Evolutionary conservation across 37 sponge, comb jelly and placozoan species (phyloP).

Genomic region (Axinella damicornis): DNA sequence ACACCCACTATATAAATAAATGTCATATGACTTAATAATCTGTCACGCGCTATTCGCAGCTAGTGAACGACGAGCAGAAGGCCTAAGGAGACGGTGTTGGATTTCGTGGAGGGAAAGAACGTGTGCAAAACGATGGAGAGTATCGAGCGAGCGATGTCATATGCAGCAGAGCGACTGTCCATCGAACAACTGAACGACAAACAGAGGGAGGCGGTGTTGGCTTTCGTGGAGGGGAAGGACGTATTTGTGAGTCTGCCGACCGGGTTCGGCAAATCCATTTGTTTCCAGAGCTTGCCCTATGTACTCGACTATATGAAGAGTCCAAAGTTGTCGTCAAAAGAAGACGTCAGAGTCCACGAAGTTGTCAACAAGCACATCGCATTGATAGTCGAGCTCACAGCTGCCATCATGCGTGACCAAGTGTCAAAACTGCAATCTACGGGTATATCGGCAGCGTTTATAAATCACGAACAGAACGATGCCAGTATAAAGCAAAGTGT

Average conservation of each 20-base stretch:
- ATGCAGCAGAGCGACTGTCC: no score
- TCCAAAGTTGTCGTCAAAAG: not conserved
- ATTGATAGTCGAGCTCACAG: not conserved
- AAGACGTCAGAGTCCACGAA: no score
- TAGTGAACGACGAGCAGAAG: no score
- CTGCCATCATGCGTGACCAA: slow-evolving; percentile 7
- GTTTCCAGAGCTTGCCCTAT: not conserved
- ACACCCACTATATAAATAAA: no score
- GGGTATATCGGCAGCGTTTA: not conserved
- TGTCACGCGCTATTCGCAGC: no score
- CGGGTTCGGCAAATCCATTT: not conserved
- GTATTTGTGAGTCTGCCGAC: not conserved
- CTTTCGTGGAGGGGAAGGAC: not conserved
- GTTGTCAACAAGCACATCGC: not conserved
- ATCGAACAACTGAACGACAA: not conserved
- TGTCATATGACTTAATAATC: no score
- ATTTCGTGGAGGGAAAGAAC: no score
- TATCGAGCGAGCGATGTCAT: no score
- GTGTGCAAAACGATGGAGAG: no score
- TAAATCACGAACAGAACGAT: not conserved
- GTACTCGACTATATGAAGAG: not conserved
- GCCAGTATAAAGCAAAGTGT: no score
- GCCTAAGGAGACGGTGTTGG: no score
- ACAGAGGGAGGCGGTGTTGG: not conserved
- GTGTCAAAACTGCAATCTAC: not conserved